Percentiles rank a stretch among this genome's conserved stretches.
Conservation (phyloP, 2,797 vertebrate genomes). For the Gouania willdenowi region DNA sequence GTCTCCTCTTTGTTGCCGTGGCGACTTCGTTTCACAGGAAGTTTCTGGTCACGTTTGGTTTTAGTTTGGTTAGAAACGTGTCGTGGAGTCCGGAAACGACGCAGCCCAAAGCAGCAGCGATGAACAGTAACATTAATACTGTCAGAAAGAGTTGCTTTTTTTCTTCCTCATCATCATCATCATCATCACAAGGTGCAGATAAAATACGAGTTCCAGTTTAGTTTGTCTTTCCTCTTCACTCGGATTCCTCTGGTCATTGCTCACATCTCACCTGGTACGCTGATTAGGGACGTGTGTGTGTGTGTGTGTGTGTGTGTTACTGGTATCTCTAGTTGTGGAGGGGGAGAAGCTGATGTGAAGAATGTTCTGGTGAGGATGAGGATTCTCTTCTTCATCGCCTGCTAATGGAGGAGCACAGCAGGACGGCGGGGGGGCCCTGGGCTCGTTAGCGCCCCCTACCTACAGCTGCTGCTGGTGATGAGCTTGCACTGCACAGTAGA, state of each 20-base stretch:
- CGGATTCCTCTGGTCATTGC: slow-evolving; percentile 41
- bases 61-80: slow-evolving; percentile 92
- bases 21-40: slow-evolving; percentile 76
- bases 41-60: slow-evolving; percentile 63
- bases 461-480: slow-evolving; percentile 99
- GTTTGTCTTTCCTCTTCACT: slow-evolving; percentile 58
- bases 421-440: slow-evolving; percentile 44
- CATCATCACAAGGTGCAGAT: slow-evolving; percentile 91
- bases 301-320: slow-evolving; percentile 5
- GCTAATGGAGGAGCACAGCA: slow-evolving; percentile 47
- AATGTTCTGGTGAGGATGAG: slow-evolving; percentile 65
- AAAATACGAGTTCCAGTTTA: slow-evolving; percentile 91
- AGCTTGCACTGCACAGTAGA: slow-evolving; percentile 85
- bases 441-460: slow-evolving; percentile 76
- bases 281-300: slow-evolving; percentile 67
- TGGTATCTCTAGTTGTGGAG: slow-evolving; percentile 11
- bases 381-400: slow-evolving; percentile 61
- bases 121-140: slow-evolving; percentile 96
- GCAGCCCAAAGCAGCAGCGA: slow-evolving; percentile 87
- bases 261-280: slow-evolving; percentile 78
- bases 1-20: slow-evolving; percentile 80
- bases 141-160: slow-evolving; percentile 86
- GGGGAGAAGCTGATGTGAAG: slow-evolving; percentile 63
- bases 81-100: slow-evolving; percentile 83
- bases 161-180: too few relatives aligned